Conservation (phyloP, 2,797 vertebrate species). For the Oceanodroma leucorhoa region DNA sequence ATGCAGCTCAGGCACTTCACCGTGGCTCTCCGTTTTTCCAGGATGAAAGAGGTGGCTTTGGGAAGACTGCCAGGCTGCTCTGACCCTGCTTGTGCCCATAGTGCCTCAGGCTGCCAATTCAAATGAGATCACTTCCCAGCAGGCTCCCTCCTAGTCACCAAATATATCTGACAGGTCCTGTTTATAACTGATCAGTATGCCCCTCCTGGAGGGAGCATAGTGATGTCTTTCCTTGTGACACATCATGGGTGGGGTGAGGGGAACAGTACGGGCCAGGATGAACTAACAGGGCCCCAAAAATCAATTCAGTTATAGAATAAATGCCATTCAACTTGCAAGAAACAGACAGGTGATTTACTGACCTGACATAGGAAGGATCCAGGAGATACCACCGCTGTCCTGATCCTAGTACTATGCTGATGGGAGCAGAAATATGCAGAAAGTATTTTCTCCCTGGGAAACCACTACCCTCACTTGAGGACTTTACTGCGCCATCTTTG, state of each 20-base stretch:
- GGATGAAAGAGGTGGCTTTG: accelerated
- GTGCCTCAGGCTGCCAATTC: background rate
- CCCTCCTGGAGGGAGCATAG: background rate
- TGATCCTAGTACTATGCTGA: background rate
- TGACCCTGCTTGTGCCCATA: background rate
- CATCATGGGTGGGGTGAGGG: background rate
- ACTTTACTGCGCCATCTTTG: background rate
- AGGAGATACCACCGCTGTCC: background rate
- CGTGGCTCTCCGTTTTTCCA: accelerated
- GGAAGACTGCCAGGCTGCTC: background rate
- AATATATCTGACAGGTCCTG: background rate
- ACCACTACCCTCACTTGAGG: background rate
- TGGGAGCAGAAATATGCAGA: background rate
- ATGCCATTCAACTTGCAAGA: background rate
- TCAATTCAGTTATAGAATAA: background rate
- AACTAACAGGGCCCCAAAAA: background rate
- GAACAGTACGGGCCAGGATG: background rate
- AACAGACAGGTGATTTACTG: background rate
- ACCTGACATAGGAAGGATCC: background rate
- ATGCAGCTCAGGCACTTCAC: background rate
- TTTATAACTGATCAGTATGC: background rate
- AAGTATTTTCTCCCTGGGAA: background rate
- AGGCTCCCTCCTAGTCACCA: background rate
- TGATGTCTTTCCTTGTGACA: background rate
- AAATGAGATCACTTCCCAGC: background rate